These are phyloP conservation scores for Aradophagus sp. DNA, from an alignment of 1,140 invertebrate genomes.

Conservation along the genomic window DNA sequence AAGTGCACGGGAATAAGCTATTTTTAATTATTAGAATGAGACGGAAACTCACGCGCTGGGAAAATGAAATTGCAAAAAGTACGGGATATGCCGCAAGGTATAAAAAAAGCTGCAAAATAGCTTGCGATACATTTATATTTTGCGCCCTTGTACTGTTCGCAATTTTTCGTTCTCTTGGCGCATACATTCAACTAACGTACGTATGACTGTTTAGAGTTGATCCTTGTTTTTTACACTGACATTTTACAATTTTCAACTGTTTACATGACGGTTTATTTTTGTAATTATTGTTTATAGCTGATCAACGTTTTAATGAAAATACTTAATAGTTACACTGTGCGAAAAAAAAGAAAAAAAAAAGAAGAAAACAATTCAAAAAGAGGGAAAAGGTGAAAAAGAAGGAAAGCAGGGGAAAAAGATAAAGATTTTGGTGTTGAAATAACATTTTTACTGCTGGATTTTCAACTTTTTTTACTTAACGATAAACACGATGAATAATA, in stretches of 20 bases:
- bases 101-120: too few species aligned
- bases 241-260: constrained; percentile 38
- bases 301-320: constrained; percentile 8
- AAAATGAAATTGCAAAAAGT: too few species aligned
- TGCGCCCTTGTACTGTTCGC: too few species aligned
- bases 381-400: too few species aligned
- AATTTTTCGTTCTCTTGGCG: too few species aligned
- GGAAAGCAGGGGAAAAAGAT: too few species aligned
- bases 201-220: constrained; percentile 20
- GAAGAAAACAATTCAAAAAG: too few species aligned
- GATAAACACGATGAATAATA: constrained; percentile 8
- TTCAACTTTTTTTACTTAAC: constrained; percentile 25
- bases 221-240: constrained; percentile 22
- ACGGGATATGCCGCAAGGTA: too few species aligned
- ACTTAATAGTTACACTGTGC: constrained; percentile 18
- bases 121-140: too few species aligned
- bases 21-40: constrained; percentile 32
- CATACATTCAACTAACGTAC: constrained; percentile 14
- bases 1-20: constrained; percentile 34
- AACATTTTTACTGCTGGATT: constrained; percentile 24
- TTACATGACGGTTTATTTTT: constrained; percentile 44
- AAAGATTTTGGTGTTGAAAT: constrained; percentile 31
- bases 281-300: constrained; percentile 32
- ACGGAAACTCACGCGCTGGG: constrained; percentile 5
- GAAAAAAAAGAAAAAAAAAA: too few species aligned